Conservation (phyloP, 2,888 invertebrate species). For the Lumbricus terrestris region DNA sequence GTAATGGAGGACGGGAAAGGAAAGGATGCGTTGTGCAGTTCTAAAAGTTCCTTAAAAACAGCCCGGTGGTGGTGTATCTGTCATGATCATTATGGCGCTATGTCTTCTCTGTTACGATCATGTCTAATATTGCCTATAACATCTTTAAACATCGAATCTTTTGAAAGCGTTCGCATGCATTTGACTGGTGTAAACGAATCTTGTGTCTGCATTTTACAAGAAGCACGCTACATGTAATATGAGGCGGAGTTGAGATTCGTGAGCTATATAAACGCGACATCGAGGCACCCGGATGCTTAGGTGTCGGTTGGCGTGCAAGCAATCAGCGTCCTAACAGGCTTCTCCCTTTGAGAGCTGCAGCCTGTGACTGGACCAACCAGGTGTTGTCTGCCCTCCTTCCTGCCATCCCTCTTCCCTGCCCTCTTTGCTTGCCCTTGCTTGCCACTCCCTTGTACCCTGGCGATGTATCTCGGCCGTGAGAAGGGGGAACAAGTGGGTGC, state of each 20-base stretch:
- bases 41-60: no score
- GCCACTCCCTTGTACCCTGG: background rate
- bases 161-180: no score
- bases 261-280: background rate
- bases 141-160: no score
- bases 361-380: background rate
- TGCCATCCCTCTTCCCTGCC: background rate
- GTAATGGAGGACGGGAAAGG: background rate
- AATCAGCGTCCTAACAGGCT: background rate
- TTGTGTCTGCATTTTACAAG: no score
- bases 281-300: background rate
- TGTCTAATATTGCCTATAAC: no score
- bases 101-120: no score
- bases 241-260: no score
- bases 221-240: no score
- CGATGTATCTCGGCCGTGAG: background rate
- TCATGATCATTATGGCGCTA: no score
- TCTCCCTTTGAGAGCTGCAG: no score
- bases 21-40: no score
- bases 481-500: background rate
- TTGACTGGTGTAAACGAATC: no score
- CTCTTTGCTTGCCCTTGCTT: background rate
- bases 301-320: background rate
- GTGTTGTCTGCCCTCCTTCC: conserved; percentile 3
- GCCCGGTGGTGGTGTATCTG: background rate